Percentiles rank a stretch among this genome's conserved stretches.
Conservation (phyloP, 2,888 invertebrate genomes). For the Drosophila rubida region DNA sequence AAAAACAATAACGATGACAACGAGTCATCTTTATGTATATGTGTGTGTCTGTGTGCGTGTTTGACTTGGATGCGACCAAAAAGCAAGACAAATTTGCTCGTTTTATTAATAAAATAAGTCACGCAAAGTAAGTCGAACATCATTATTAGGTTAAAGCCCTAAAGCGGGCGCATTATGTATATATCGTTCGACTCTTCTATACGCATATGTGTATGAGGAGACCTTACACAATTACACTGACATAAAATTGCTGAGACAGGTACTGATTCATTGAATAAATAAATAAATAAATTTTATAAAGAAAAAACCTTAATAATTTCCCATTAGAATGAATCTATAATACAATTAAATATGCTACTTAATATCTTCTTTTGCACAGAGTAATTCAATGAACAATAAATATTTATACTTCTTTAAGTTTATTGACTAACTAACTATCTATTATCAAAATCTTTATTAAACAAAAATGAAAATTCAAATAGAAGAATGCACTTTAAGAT, state of each 20-base stretch:
- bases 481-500: too few relatives aligned
- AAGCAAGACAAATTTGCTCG: conserved; percentile 81
- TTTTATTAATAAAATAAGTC: conserved; percentile 81
- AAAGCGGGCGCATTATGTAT: conserved; percentile 73
- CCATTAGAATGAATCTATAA: too few relatives aligned
- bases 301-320: too few relatives aligned
- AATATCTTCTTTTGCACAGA: too few relatives aligned
- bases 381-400: too few relatives aligned
- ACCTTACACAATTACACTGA: conserved; percentile 17
- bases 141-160: conserved; percentile 82
- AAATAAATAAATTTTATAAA: too few relatives aligned
- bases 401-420: too few relatives aligned
- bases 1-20: conserved; percentile 48
- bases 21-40: conserved; percentile 19
- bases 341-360: too few relatives aligned
- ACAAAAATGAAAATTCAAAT: too few relatives aligned
- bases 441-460: too few relatives aligned
- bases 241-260: neutral
- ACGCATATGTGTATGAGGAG: neutral
- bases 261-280: neutral
- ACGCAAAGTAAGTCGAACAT: conserved; percentile 80
- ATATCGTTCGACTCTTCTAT: neutral
- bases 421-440: too few relatives aligned
- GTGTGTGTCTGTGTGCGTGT: conserved; percentile 18
- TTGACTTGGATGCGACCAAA: conserved; percentile 65